Base-by-base conservation (phyloP, 2,888 invertebrate genomes). In the Prosopocoilus inquinatus region DNA sequence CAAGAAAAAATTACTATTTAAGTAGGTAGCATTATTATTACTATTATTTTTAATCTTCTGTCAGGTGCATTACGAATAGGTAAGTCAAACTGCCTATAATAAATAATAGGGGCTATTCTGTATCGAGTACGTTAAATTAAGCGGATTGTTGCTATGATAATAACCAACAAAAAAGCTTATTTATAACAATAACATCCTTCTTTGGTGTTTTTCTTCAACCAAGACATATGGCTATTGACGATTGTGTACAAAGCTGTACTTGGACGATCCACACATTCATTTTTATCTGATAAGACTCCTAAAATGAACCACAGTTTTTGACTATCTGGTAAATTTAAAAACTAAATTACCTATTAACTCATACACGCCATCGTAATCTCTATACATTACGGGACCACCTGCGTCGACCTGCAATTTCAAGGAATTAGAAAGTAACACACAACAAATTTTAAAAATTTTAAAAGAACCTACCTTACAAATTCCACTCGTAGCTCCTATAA, bases 191-290 rank as follows among this genome's bases (percentile, higher is more conserved):
- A 83, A 61, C 84, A 85, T 11, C 82, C 82, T 62, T 81, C 80
- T 55, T 74, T 78, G 8, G 83, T 83, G 49, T 81, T 76, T 56
- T 80, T 74, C 11, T 79, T 75, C 58, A 86, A 82, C 85, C 85
- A 86, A 15, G 77, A 70, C 1, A 83, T 66, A 70, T 83, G 82
- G 8, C 81, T 76, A 20, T 78, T 76, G 2, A 83, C 70, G 67
- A 70, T 80, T 0, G 83, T 82, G 62, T 77, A 84, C 12, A 82
- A 65, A 0, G 82, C 79, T 3, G 79, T 73, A 47, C 73, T 73
- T 2, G 75, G 70, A 8, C 65, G 67, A 15, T 67, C 57, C n/a
- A 75, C 74, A 63, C 84, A 84, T 2, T 75, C 70, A 55, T 84
- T 81, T 20, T 73, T 68, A 48, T 80, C 78, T 1, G 82, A 78